Conservation (phyloP, 2,888 invertebrate species). For the Hofmannophila pseudospretella region DNA sequence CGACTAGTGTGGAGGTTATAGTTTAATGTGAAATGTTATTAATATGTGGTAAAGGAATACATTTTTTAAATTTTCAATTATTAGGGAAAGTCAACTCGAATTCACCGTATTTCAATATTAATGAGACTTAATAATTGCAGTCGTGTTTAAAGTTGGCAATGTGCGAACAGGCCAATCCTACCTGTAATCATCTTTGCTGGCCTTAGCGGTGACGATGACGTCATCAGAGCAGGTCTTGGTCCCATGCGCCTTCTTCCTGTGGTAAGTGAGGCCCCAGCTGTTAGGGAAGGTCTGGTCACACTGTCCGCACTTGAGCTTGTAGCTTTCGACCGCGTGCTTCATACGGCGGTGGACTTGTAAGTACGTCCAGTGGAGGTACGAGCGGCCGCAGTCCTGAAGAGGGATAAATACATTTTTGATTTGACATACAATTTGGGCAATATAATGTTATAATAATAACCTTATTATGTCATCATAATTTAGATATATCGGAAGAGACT, state of each 20-base stretch:
- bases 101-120: no score
- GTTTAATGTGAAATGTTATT: no score
- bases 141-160: not conserved
- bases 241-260: constrained; percentile 63
- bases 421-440: no score
- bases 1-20: no score
- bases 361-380: constrained; percentile 74
- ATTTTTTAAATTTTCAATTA: no score
- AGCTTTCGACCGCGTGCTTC: constrained; percentile 63
- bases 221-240: constrained; percentile 35
- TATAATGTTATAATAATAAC: no score
- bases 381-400: constrained; percentile 68
- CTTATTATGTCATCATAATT: no score
- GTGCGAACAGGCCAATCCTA: constrained; percentile 18
- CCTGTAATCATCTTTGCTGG: constrained; percentile 48
- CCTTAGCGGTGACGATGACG: constrained; percentile 31
- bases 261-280: constrained; percentile 70
- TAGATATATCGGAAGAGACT: no score
- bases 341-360: constrained; percentile 68
- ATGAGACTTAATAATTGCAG: no score
- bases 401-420: no score
- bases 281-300: constrained; percentile 64
- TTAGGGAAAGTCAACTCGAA: no score
- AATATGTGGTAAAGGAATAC: no score
- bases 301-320: constrained; percentile 54